Evolutionary conservation across 2,888 invertebrate species (phyloP), one percentile per base, ranked within the genome.

Genomic region (Calephelis perditalis): DNA sequence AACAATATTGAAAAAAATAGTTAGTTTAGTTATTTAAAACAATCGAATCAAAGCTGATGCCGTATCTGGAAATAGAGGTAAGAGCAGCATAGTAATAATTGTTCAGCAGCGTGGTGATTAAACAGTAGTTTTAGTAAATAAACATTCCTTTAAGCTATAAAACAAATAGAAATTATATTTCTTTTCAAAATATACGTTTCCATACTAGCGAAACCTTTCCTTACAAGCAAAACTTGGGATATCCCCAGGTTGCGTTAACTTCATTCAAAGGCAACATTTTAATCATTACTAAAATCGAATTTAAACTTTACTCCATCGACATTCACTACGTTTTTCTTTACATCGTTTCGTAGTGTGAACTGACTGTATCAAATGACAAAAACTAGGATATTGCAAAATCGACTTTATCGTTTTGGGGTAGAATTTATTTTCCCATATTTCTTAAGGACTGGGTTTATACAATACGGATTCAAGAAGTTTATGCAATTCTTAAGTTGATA

Each of bases 401-500:
- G 26, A 68, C 70, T 65, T 63, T 75, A 67, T 0, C 0, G 0
- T 0, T 0, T 12, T 7, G 0, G 0, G 0, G 58, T 74, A 77
- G 65, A 57, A 62, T 66, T 47, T 12, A 40, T 12, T 61, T 65
- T 68, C 7, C 10, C 65, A 59, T 56, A 26, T 9, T 44, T 55
- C 57, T 26, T 56, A 65, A 5, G 57, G 70, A 71, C 74, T 68
- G 62, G 65, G 67, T 73, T 72, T 65, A 73, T 77, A 73, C 78
- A 78, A 77, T 70, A 74, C 79, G 78, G 80, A 79, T 81, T 70
- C 73, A 69, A 69, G 72, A 71, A 72, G 89, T 89, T 90, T 86
- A 85, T 90, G 89, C 89, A 90, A 90, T 85, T 88, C 81, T 86
- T 86, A 84, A 82, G 78, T 87, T 85, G 80, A 80, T 88, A 90